Percentiles rank a stretch among this genome's conserved stretches.
phyloP scores from a whole-genome alignment of 2,113 vertebrate species.

The Anhinga rufa region DNA sequence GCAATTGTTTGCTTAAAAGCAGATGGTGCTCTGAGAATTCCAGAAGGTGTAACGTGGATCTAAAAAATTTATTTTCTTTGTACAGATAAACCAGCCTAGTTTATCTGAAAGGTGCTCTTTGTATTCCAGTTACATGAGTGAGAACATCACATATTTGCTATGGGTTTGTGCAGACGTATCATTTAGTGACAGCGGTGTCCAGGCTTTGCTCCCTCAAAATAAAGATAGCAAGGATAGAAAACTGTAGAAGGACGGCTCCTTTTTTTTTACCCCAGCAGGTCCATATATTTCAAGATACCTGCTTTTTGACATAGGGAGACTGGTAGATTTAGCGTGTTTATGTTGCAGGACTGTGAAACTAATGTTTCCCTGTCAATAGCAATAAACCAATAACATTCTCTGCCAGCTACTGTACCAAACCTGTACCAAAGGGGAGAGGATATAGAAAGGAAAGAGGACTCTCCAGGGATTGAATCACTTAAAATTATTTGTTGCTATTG shows the following conservation, averaged over 20 bases:
- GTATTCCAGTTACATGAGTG: background rate
- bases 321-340: background rate
- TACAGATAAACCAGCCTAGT: background rate
- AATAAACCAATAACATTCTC: background rate
- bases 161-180: background rate
- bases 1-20: conserved; percentile 24
- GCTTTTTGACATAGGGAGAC: background rate
- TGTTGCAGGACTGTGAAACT: background rate
- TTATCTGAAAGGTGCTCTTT: background rate
- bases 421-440: background rate
- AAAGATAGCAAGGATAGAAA: background rate
- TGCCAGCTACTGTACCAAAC: background rate
- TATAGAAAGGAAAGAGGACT: background rate
- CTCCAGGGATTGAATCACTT: background rate
- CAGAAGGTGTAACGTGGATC: background rate
- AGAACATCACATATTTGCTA: background rate
- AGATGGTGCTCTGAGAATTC: background rate
- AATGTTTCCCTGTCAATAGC: background rate
- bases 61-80: background rate
- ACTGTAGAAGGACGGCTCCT: background rate
- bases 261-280: background rate
- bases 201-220: background rate
- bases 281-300: background rate
- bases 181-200: background rate
- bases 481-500: background rate